These are phyloP conservation scores for Pterocles orientalis DNA, from an alignment of 2,113 vertebrate genomes.

Conservation along the genomic window DNA sequence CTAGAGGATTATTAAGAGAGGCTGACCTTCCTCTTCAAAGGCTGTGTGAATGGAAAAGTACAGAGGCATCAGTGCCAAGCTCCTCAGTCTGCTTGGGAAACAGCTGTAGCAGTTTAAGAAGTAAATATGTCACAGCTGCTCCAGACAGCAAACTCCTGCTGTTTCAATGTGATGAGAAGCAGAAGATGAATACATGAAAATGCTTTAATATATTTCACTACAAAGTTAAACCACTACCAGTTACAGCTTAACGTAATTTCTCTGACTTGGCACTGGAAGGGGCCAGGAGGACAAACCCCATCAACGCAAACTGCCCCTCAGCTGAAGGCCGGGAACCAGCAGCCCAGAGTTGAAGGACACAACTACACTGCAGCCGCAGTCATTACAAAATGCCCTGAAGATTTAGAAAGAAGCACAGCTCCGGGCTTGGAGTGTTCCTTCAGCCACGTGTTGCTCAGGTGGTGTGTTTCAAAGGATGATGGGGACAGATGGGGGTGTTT, in stretches of 20 bases:
- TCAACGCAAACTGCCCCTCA: neutral
- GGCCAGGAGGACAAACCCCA: neutral
- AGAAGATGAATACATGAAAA: constrained; percentile 37
- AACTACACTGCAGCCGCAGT: neutral
- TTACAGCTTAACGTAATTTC: neutral
- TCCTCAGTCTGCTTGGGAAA: constrained; percentile 28
- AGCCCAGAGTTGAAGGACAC: neutral
- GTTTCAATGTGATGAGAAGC: constrained; percentile 36
- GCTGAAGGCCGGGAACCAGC: neutral
- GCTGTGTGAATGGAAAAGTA: constrained; percentile 31
- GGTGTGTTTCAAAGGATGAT: neutral
- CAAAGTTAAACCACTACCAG: neutral
- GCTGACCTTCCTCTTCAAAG: constrained; percentile 32
- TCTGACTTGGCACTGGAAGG: neutral
- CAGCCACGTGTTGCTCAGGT: neutral
- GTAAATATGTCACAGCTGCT: constrained; percentile 51
- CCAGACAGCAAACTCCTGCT: constrained; percentile 33
- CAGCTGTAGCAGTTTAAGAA: constrained; percentile 62
- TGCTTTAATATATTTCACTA: neutral
- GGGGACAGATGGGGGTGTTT: neutral
- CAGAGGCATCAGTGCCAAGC: constrained; percentile 8
- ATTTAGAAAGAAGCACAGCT: neutral
- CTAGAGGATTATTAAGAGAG: neutral
- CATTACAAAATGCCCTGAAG: neutral
- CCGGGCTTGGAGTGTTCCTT: neutral